Conservation (phyloP, 2,113 vertebrate species). For the Oncorhynchus tshawytscha region DNA sequence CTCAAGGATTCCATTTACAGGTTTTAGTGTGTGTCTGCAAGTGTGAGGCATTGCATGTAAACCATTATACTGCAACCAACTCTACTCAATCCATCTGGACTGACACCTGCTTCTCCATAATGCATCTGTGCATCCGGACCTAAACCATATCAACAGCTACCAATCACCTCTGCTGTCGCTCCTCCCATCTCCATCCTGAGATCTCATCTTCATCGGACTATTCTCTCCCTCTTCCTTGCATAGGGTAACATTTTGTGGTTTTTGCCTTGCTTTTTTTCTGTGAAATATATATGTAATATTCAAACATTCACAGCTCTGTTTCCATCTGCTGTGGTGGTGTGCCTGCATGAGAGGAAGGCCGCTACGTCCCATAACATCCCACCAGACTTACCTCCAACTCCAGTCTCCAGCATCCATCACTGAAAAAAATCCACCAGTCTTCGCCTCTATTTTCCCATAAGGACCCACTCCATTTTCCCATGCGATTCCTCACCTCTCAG, state of each 20-base stretch:
- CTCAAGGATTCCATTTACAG: not conserved
- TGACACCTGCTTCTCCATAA: constrained; percentile 42
- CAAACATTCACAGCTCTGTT: constrained; percentile 56
- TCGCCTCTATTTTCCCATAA: constrained; percentile 68
- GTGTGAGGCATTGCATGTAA: constrained; percentile 37
- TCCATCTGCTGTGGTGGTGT: constrained; percentile 59
- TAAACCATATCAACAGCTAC: constrained; percentile 55
- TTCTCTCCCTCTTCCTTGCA: constrained; percentile 39
- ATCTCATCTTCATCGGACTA: constrained; percentile 49
- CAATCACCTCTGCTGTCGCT: constrained; percentile 62
- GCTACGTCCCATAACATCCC: constrained; percentile 69
- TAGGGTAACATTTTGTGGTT: constrained; percentile 34
- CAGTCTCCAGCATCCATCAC: constrained; percentile 68
- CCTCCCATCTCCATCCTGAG: constrained; percentile 55
- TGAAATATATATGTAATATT: constrained; percentile 51
- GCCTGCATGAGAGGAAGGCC: constrained; percentile 46
- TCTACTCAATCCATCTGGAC: constrained; percentile 43
- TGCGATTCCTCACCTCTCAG: constrained; percentile 65
- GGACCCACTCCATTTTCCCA: constrained; percentile 58
- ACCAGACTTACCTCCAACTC: constrained; percentile 62
- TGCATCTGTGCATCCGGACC: constrained; percentile 35
- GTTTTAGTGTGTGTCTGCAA: not conserved
- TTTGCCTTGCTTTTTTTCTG: constrained; percentile 49
- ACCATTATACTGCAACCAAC: constrained; percentile 11
- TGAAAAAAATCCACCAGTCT: constrained; percentile 64